Conservation (phyloP, 1,140 invertebrate genomes). For the Apis florea region DNA sequence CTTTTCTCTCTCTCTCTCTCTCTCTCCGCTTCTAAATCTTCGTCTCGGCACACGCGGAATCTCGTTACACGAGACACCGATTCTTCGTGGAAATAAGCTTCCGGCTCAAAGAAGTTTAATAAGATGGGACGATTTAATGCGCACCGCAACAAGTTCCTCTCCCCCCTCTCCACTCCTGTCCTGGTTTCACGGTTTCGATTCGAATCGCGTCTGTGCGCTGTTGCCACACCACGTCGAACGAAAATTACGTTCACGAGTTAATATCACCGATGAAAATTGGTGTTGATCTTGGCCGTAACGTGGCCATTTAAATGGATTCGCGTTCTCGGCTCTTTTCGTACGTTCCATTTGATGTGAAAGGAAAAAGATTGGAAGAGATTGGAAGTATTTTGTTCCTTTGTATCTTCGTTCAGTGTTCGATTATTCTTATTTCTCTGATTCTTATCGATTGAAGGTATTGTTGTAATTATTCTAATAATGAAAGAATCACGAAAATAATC, state of each 20-base stretch:
- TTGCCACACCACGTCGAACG: neutral
- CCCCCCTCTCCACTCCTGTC: too few relatives aligned
- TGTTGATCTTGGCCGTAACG: neutral
- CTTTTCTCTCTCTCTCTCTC: too few relatives aligned
- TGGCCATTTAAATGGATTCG: too few relatives aligned
- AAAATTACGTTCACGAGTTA: constrained; percentile 11
- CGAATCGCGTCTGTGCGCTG: neutral
- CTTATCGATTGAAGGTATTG: too few relatives aligned
- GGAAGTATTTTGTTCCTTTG: too few relatives aligned
- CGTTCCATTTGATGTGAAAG: too few relatives aligned
- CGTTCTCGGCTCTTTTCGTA: too few relatives aligned
- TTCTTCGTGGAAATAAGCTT: constrained; percentile 18
- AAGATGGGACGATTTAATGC: constrained; percentile 31
- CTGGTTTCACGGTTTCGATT: neutral
- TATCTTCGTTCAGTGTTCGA: too few relatives aligned
- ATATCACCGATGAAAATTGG: neutral
- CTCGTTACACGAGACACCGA: constrained; percentile 25
- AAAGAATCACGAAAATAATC: too few relatives aligned
- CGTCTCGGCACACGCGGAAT: constrained; percentile 2
- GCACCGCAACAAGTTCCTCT: constrained; percentile 19
- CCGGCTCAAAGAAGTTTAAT: constrained; percentile 26
- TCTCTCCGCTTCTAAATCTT: constrained; percentile 4
- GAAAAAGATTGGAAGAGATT: too few relatives aligned
- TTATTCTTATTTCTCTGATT: too few relatives aligned
- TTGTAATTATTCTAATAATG: too few relatives aligned